These are phyloP conservation scores for Ectemnius lituratus DNA, from an alignment of 2,888 invertebrate genomes.

Conservation along the genomic window DNA sequence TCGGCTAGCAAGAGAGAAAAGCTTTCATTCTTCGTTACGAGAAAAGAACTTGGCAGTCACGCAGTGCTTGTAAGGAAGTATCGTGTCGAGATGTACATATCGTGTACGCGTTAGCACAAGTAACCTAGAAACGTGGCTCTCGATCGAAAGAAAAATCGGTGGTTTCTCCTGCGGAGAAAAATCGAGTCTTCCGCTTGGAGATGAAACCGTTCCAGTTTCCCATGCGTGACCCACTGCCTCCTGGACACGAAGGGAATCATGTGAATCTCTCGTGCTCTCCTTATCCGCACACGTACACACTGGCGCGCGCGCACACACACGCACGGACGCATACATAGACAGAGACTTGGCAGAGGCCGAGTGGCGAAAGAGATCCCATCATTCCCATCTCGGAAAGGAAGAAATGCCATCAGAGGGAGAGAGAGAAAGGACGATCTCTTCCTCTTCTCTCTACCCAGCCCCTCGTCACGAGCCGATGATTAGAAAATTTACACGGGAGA, in stretches of 20 bases:
- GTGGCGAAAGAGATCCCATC: too few relatives aligned
- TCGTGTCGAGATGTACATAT: too few relatives aligned
- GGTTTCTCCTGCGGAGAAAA: slow-evolving; percentile 61
- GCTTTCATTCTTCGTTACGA: too few relatives aligned
- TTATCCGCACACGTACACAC: slow-evolving; percentile 6
- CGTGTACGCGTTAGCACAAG: too few relatives aligned
- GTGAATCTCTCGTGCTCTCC: slow-evolving; percentile 26
- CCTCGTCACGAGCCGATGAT: not conserved
- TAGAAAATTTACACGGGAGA: not conserved
- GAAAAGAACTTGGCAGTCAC: too few relatives aligned
- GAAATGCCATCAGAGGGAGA: slow-evolving; percentile 8
- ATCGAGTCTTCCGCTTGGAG: slow-evolving; percentile 53
- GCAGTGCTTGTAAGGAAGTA: too few relatives aligned
- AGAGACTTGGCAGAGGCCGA: too few relatives aligned
- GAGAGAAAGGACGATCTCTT: slow-evolving; percentile 27
- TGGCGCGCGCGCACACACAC: too few relatives aligned
- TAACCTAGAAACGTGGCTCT: slow-evolving; percentile 52
- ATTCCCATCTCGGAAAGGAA: slow-evolving; percentile 10
- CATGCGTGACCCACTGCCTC: slow-evolving; percentile 56
- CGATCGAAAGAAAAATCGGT: slow-evolving; percentile 62
- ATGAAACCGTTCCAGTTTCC: slow-evolving; percentile 65
- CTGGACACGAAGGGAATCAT: slow-evolving; percentile 6
- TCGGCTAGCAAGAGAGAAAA: too few relatives aligned
- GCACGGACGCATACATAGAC: too few relatives aligned
- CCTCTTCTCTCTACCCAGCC: slow-evolving; percentile 33